Base-by-base conservation (phyloP, 1,140 invertebrate genomes). In the Drosophila athabasca region DNA sequence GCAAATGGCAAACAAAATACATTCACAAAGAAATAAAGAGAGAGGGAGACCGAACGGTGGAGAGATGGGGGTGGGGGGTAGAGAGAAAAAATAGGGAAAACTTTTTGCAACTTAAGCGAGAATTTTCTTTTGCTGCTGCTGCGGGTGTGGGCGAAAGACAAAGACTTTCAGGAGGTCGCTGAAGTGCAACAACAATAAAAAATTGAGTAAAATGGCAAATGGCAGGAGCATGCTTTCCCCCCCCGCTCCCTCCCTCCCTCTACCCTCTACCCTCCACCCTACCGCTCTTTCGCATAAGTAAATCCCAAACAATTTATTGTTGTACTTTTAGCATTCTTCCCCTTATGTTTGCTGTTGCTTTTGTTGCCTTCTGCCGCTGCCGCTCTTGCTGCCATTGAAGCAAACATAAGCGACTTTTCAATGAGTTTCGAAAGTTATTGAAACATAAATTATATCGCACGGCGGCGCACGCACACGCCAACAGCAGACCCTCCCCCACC, bases 371-470 rank as follows among this genome's bases (percentile, higher is more conserved):
- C 75, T 81, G 73, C 39, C 65, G 60, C 7, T 79, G 76, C 26
- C 50, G 78, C 46, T 62, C 64, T 49, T 39, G 79, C 82, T 75
- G 75, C 81, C 81, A 85, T 85, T 85, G 81, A 85, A 85, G 81
- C 81, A 85, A 85, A 85, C 82, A 85, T 85, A 85, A 85, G 82
- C 82, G 82, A 85, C 82, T 85, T 85, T 85, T 85, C 82, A 85
- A 85, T 85, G 82, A 85, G 82, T 85, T 85, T 85, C 82, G 82
- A 85, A 85, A 85, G 82, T 85, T 85, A 85, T 85, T 85, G 82
- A 85, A 85, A 85, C 82, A 85, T 85, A 85, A 85, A 85, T 85
- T 85, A 85, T 85, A 85, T 85, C 82, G 82, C 82, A 82, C 82
- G 69, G 82, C 82, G 82, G 35, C 35, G 35, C 35, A 39, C 82